Percentiles rank a stretch among this genome's conserved stretches.
Conservation (phyloP, 2,113 vertebrate species). For the Suricata suricatta region DNA sequence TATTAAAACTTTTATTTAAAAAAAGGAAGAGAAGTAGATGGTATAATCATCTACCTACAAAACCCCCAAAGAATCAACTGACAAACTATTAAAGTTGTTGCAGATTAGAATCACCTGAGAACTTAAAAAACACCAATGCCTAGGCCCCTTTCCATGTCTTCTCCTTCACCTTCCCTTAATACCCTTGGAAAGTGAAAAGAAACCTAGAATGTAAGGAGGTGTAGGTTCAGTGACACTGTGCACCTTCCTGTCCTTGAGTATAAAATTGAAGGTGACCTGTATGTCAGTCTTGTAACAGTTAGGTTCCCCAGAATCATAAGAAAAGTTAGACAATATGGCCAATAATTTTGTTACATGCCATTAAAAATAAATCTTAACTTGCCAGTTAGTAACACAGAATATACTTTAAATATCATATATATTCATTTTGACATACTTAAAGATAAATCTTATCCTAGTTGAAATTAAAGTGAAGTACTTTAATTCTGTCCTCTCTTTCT, state of each 20-base stretch:
- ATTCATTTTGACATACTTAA: neutral
- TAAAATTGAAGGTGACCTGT: neutral
- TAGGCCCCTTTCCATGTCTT: neutral
- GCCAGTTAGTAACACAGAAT: neutral
- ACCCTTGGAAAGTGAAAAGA: neutral
- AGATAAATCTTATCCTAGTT: neutral
- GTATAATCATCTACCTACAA: neutral
- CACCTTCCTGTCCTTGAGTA: neutral
- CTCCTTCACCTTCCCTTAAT: neutral
- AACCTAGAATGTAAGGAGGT: neutral
- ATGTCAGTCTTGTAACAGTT: neutral
- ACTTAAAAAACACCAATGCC: neutral
- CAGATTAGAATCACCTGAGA: neutral
- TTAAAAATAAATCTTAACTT: neutral
- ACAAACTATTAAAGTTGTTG: neutral
- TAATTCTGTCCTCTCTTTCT: neutral
- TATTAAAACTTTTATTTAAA: slow-evolving; percentile 48
- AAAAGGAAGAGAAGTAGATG: neutral
- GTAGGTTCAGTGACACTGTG: neutral
- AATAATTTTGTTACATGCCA: neutral
- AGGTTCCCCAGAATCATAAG: neutral
- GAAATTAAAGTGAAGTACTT: neutral
- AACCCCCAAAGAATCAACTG: neutral
- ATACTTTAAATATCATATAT: slow-evolving; percentile 2
- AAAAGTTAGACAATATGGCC: neutral